phyloP scores from a whole-genome alignment of 2,888 invertebrate species.

The Hedya salicella region DNA sequence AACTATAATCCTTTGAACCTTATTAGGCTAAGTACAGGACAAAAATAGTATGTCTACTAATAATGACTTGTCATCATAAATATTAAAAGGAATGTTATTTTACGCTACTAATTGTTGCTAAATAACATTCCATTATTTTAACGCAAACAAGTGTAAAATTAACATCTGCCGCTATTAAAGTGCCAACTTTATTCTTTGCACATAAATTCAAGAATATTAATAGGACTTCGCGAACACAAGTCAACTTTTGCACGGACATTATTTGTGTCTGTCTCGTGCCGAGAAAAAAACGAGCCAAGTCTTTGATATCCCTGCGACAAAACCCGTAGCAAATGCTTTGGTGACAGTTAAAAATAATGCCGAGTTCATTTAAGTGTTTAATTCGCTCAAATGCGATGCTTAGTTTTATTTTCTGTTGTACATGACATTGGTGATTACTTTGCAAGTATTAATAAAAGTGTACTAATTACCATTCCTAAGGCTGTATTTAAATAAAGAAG shows the following conservation, averaged over 20 bases:
- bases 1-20: too few relatives aligned
- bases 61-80: neutral
- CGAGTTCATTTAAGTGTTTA: slow-evolving; percentile 35
- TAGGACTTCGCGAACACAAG: slow-evolving; percentile 37
- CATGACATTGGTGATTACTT: slow-evolving; percentile 10
- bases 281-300: slow-evolving; percentile 47
- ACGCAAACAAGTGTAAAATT: neutral
- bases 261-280: slow-evolving; percentile 40
- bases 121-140: neutral
- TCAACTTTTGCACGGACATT: slow-evolving; percentile 43
- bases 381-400: slow-evolving; percentile 21
- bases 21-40: too few relatives aligned
- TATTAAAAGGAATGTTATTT: neutral
- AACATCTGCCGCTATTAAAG: slow-evolving; percentile 18
- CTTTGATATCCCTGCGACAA: slow-evolving; percentile 52
- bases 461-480: too few relatives aligned
- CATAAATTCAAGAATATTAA: slow-evolving; percentile 42
- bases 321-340: slow-evolving; percentile 49
- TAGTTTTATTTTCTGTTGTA: slow-evolving; percentile 19
- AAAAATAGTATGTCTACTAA: too few relatives aligned
- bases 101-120: neutral
- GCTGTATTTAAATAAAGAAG: neutral
- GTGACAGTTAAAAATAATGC: slow-evolving; percentile 46
- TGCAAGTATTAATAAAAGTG: too few relatives aligned
- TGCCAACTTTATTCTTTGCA: slow-evolving; percentile 20